Conservation (phyloP, 2,113 vertebrate genomes). For the Hippocampus mohnikei region DNA sequence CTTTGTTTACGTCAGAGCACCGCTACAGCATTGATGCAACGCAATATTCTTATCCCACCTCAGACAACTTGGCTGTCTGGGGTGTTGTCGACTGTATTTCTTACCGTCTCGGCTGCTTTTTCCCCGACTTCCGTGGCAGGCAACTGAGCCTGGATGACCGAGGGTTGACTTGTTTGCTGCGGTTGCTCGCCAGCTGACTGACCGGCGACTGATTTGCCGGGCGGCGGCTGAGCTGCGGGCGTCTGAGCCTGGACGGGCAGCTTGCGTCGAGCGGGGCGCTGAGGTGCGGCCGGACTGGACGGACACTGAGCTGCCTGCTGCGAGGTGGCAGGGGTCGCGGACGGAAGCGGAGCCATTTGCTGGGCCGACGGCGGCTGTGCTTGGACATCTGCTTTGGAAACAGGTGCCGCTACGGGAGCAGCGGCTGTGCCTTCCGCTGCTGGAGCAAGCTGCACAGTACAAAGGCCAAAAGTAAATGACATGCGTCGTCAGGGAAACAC, state of each 20-base stretch:
- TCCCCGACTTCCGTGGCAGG: slow-evolving; percentile 40
- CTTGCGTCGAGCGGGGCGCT: slow-evolving; percentile 72
- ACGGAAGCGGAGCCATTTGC: slow-evolving; percentile 41
- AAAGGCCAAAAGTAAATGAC: slow-evolving; percentile 15
- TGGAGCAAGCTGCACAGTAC: slow-evolving; percentile 28
- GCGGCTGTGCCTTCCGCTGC: slow-evolving; percentile 28
- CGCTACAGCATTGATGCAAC: no score
- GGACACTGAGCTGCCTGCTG: slow-evolving; percentile 59
- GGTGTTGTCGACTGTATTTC: no score
- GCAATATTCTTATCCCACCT: no score
- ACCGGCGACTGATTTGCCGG: slow-evolving; percentile 9
- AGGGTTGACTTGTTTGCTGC: slow-evolving; percentile 38
- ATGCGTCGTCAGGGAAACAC: not conserved
- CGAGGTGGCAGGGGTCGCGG: slow-evolving; percentile 36
- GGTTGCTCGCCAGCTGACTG: slow-evolving; percentile 28
- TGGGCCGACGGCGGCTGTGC: slow-evolving; percentile 36
- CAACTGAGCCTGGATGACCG: slow-evolving; percentile 32
- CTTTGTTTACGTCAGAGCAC: no score
- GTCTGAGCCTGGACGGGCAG: slow-evolving; percentile 45
- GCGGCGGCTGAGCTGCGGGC: slow-evolving; percentile 38
- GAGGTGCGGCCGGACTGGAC: slow-evolving; percentile 70
- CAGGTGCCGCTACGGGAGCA: slow-evolving; percentile 29
- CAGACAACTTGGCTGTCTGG: no score
- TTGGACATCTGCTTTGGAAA: slow-evolving; percentile 49
- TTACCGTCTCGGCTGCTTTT: slow-evolving; percentile 49